These are phyloP conservation scores for Spermophilus dauricus DNA, from an alignment of 2,113 vertebrate species.

Conservation along the genomic window DNA sequence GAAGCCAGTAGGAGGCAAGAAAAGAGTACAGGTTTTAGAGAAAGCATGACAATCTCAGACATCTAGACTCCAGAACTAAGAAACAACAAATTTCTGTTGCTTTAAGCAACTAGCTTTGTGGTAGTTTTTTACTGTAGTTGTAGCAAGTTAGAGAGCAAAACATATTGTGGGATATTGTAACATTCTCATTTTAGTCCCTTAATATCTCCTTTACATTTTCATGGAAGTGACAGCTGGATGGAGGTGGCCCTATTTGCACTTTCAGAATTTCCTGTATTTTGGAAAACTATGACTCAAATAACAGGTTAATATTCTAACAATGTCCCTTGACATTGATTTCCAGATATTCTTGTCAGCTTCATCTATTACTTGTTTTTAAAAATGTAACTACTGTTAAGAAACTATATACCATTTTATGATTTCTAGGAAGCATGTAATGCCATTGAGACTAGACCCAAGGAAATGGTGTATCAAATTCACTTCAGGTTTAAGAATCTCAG, in stretches of 20 bases:
- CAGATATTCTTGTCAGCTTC: conserved; percentile 41
- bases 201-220: conserved; percentile 26
- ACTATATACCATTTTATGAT: background rate
- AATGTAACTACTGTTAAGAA: conserved; percentile 33
- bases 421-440: conserved; percentile 26
- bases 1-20: background rate
- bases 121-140: background rate
- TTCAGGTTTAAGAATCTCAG: conserved; percentile 39
- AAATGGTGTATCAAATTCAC: conserved; percentile 42
- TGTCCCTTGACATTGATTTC: conserved; percentile 54
- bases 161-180: background rate
- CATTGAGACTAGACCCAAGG: background rate
- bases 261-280: conserved; percentile 65
- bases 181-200: background rate
- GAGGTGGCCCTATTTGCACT: background rate
- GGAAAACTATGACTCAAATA: conserved; percentile 41
- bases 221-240: background rate
- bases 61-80: background rate
- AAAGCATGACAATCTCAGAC: background rate
- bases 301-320: conserved; percentile 36
- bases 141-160: background rate
- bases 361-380: conserved; percentile 49
- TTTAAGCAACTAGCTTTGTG: background rate
- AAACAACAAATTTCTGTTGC: background rate
- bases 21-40: background rate